phyloP scores from a whole-genome alignment of 2,797 vertebrate species.

The Ibycter americanus region DNA sequence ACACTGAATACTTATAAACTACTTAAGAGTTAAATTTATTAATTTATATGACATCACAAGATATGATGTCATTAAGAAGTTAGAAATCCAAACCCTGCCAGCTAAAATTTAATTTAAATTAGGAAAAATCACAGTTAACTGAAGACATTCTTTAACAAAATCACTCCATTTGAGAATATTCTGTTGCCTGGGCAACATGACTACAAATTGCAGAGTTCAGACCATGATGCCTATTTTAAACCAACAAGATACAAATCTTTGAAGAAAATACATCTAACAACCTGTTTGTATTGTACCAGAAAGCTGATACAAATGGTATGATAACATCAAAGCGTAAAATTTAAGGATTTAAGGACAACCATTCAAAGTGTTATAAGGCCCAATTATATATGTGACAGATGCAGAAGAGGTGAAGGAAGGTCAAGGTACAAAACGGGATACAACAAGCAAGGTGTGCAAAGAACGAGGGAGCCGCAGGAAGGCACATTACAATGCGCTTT shows the following conservation, averaged over 20 bases:
- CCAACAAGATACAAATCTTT: background rate
- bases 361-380: accelerated
- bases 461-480: background rate
- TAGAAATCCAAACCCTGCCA: background rate
- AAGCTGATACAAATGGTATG: background rate
- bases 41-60: background rate
- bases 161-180: background rate
- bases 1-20: background rate
- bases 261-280: background rate
- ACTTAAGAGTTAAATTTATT: background rate
- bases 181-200: conserved; percentile 25
- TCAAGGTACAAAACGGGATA: accelerated
- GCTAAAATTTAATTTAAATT: background rate
- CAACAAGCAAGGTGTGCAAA: background rate
- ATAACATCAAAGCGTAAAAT: background rate
- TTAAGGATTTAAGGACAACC: background rate
- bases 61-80: background rate
- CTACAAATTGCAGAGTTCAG: background rate
- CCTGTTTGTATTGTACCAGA: background rate
- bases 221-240: background rate
- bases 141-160: background rate
- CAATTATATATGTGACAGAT: accelerated
- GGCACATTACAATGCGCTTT: accelerated
- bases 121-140: background rate
- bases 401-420: background rate